Evolutionary conservation across 53 echinoderm and acorn worm genomes (phyloP).

Genomic region (Hippasteria phrygiana): DNA sequence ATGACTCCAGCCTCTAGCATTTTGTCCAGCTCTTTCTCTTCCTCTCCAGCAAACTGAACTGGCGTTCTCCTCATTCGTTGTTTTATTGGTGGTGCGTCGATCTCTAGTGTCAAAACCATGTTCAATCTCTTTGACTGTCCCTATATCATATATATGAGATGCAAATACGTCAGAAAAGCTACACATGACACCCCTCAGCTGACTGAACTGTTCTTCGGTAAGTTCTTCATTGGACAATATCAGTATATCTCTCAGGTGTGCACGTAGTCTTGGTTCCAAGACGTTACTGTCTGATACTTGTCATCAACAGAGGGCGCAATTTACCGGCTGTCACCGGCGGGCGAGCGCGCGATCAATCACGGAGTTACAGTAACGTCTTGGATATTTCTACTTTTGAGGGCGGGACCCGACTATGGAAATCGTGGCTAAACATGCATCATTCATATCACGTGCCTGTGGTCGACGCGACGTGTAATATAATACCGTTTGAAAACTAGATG

Average conservation of each 20-base stretch:
- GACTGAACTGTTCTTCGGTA: background rate
- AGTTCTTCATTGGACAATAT: background rate
- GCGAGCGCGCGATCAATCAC: no score
- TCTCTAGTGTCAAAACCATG: conserved; percentile 53
- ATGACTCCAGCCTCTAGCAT: conserved; percentile 69
- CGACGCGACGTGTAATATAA: no score
- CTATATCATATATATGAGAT: conserved; percentile 24
- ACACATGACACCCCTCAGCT: conserved; percentile 5
- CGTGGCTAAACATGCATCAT: no score
- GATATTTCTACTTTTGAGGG: no score
- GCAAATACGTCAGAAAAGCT: conserved; percentile 15
- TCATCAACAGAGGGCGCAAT: no score
- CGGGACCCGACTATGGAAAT: no score
- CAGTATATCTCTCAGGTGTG: background rate
- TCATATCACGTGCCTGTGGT: no score
- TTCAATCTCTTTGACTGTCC: conserved; percentile 20
- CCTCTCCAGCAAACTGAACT: conserved; percentile 55
- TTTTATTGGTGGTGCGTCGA: conserved; percentile 48
- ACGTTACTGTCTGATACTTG: no score
- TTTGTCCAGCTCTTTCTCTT: conserved; percentile 51
- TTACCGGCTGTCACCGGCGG: no score
- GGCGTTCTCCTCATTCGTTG: conserved; percentile 49
- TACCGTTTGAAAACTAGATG: no score
- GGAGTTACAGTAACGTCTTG: no score
- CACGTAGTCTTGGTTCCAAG: no score